Evolutionary conservation across 2,888 invertebrate genomes (phyloP).

Genomic region (Anarsia innoxiella): DNA sequence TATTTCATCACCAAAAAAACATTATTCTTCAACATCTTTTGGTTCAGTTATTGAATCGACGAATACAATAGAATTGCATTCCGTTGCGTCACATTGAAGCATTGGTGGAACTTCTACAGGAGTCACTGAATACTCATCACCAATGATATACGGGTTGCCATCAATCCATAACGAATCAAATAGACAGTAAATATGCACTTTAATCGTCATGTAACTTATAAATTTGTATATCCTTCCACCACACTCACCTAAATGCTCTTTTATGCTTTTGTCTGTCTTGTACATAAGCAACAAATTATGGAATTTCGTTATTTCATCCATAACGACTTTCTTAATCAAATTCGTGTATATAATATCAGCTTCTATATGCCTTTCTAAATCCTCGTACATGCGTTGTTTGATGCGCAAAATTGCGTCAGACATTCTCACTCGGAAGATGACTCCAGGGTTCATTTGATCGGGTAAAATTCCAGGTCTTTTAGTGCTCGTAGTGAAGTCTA

Average conservation of each 20-base stretch:
- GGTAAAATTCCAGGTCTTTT: conserved; percentile 56
- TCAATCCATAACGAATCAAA: conserved; percentile 68
- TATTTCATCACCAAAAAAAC: conserved; percentile 1
- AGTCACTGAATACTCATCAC: conserved; percentile 64
- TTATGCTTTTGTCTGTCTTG: conserved; percentile 61
- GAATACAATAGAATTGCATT: conserved; percentile 61
- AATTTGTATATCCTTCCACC: conserved; percentile 66
- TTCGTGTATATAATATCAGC: conserved; percentile 66
- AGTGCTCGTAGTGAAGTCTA: conserved; percentile 54
- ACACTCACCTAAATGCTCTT: conserved; percentile 64
- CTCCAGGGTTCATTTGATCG: conserved; percentile 65
- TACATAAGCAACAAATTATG: conserved; percentile 63
- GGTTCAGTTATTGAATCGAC: conserved; percentile 66
- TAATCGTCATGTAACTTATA: conserved; percentile 66
- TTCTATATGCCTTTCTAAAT: conserved; percentile 62
- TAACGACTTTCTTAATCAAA: conserved; percentile 61
- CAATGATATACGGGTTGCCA: conserved; percentile 65
- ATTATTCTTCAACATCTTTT: conserved; percentile 56
- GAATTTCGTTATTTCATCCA: conserved; percentile 66
- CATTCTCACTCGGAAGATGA: conserved; percentile 63
- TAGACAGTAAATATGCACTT: conserved; percentile 64
- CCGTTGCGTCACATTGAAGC: conserved; percentile 63
- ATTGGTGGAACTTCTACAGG: conserved; percentile 62
- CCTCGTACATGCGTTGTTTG: conserved; percentile 67
- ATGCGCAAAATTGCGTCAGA: conserved; percentile 63